Evolutionary conservation across 2,888 invertebrate genomes (phyloP), one percentile per base, ranked within the genome.

Genomic region (Polyploca ridens): DNA sequence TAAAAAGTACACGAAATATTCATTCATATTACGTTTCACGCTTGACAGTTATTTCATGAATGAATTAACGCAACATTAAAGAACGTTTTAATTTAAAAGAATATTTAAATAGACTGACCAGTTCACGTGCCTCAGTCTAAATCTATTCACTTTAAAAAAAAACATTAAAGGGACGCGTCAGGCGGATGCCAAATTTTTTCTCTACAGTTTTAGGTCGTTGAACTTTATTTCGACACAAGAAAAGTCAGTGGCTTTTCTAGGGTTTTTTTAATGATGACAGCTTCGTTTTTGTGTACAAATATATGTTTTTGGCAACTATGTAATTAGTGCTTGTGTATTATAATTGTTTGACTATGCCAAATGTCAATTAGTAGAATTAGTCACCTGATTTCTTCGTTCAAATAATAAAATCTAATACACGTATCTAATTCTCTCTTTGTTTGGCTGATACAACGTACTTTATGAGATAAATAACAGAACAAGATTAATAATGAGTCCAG

Each of bases 111-210:
- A 41, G 61, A 44, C 61, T 41, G 61, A 13, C 11, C 61, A 41
- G 41, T 41, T 61, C 61, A 41, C 61, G n/a, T 61, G 61, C 44
- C 41, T 11, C 16, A 27, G 61, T 61, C 27, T 44, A 61, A 61
- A 61, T 61, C 38, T 61, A 61, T 61, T 61, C 61, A 61, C 41
- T 61, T 27, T 27, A 27, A 44, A 61, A 46, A 44, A 77, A 78
- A 79, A 82, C 80, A 80, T 85, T 77, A 84, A 85, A 85, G 82
- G 76, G 78, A 78, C 74, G 74, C 66, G 69, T 66, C 74, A 75
- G 74, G 74, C 79, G 73, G 82, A 76, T 84, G 85, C 86, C 86
- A 87, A 85, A 79, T 72, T 74, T 80, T 85, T 76, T 79, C 76
- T 80, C 78, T 78, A 75, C 73, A 74, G 75, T 79, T 78, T 69